Evolutionary conservation across 2,888 invertebrate species (phyloP).

Genomic region (Gymnoscelis rufifasciata): DNA sequence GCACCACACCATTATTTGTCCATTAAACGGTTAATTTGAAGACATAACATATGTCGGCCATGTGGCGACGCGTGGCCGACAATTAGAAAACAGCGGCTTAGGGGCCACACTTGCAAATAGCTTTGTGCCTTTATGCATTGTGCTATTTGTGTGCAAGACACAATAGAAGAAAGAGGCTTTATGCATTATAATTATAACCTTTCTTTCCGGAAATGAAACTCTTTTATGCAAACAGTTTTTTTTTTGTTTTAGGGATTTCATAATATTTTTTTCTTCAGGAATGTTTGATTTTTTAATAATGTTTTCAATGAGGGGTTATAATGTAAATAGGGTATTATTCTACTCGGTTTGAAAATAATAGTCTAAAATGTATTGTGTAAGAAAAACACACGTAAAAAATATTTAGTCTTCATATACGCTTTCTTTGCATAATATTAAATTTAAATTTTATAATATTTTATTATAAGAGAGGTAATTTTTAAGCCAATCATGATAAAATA

Average conservation of each 20-base stretch:
- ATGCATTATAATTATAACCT: too few relatives aligned
- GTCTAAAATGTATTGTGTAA: too few relatives aligned
- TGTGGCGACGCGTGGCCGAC: slow-evolving; percentile 45
- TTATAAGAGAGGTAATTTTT: too few relatives aligned
- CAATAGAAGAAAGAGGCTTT: neutral
- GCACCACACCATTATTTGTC: slow-evolving; percentile 41
- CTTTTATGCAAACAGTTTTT: neutral
- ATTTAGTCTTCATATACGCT: too few relatives aligned
- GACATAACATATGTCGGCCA: slow-evolving; percentile 61
- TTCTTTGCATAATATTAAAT: too few relatives aligned
- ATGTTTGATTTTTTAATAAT: neutral
- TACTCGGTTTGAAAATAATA: too few relatives aligned
- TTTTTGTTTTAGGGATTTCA: neutral
- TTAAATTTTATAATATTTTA: too few relatives aligned
- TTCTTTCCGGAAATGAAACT: neutral
- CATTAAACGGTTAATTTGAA: slow-evolving; percentile 43
- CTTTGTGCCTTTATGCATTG: neutral
- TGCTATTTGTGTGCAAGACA: slow-evolving; percentile 5
- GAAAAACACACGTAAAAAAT: too few relatives aligned
- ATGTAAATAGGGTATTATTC: too few relatives aligned
- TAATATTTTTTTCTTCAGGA: too few relatives aligned
- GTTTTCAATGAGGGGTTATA: too few relatives aligned
- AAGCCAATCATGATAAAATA: too few relatives aligned
- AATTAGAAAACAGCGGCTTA: slow-evolving; percentile 21
- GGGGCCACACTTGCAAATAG: slow-evolving; percentile 7